Base-by-base conservation (phyloP, 1,140 invertebrate species). In the Lanistes nyassanus region DNA sequence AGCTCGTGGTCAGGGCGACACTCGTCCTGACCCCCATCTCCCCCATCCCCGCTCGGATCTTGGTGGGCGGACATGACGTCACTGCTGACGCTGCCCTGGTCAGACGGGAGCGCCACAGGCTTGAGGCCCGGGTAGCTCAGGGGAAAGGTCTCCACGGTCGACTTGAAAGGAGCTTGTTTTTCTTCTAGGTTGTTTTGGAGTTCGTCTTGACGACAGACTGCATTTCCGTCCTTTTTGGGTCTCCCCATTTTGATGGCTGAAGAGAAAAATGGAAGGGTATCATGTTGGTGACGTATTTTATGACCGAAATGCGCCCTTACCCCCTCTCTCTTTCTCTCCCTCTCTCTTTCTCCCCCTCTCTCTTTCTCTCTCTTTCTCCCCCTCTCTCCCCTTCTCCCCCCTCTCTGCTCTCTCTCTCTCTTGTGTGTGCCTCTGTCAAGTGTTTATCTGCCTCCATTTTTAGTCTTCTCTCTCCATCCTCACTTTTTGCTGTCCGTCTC, bases 221-320 rank as follows among this genome's bases (percentile, higher is more conserved):
- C 71, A 56, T 66, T 75, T 39, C 81, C 82, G 0, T 75, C 76
- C 70, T 84, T 84, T 71, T 82, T 84, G n/a, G 82, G 82, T 62
- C 82, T 76, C 55, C 82, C 83, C 81, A 84, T 84, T 58, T 82
- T 84, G 67, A 84, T 82, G 19, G 81, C 81, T 84, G 70, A 26
- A 77, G 74, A 31, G 62, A 36, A 55, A 65, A 62, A 58, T n/a
- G 51, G 23, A 58, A 67, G 51, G 42, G 19, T 13, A 47, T 6
- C 2, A 9, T 47, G 42, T 3, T 47, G 9, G 9, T 47, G 1
- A 13, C 19, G 5, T 47, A 47, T 47, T 3, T 47, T 47, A 47
- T 47, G 19, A n/a, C n/a, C n/a, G 42, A 47, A 47, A 47, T 3
- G n/a, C n/a, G n/a, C n/a, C n/a, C 42, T 16, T 47, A 47, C 19